phyloP scores from a whole-genome alignment of 2,797 vertebrate species.

The Sciaenops ocellatus region DNA sequence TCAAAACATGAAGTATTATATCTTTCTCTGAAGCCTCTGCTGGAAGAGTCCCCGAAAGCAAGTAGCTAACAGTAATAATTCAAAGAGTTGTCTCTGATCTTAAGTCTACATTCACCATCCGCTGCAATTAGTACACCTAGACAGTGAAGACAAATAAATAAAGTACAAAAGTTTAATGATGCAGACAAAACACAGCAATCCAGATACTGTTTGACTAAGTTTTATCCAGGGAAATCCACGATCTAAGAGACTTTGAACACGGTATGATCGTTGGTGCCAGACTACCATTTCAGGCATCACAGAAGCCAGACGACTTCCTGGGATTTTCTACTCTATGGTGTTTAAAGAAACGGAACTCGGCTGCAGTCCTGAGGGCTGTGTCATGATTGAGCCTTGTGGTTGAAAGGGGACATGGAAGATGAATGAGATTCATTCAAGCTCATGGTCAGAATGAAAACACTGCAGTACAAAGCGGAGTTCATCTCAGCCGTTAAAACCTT shows the following conservation, averaged over 20 bases:
- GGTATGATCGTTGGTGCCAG: background rate
- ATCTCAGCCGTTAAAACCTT: background rate
- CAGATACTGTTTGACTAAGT: slow-evolving; percentile 16
- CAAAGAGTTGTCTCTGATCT: background rate
- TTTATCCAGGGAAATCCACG: slow-evolving; percentile 22
- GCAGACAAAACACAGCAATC: background rate
- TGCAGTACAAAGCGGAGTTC: slow-evolving; percentile 16
- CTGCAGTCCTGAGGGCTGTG: slow-evolving; percentile 23
- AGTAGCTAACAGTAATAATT: background rate
- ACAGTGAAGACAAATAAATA: background rate
- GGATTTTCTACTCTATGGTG: slow-evolving; percentile 17
- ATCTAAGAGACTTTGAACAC: slow-evolving; percentile 34
- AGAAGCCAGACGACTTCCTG: slow-evolving; percentile 33
- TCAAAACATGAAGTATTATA: background rate
- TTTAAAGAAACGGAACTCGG: slow-evolving; percentile 2
- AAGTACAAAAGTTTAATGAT: background rate
- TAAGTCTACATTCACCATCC: background rate
- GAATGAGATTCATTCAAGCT: slow-evolving; percentile 49
- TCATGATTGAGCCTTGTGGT: slow-evolving; percentile 12
- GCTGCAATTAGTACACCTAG: background rate
- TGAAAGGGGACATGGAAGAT: slow-evolving; percentile 48
- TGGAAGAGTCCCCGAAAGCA: background rate
- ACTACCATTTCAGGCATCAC: slow-evolving; percentile 32
- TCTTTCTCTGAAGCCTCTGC: background rate
- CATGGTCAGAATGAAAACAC: slow-evolving; percentile 33